Evolutionary conservation across 2,888 invertebrate genomes (phyloP), one percentile per base, ranked within the genome.

Genomic region (Synergus itoensis): DNA sequence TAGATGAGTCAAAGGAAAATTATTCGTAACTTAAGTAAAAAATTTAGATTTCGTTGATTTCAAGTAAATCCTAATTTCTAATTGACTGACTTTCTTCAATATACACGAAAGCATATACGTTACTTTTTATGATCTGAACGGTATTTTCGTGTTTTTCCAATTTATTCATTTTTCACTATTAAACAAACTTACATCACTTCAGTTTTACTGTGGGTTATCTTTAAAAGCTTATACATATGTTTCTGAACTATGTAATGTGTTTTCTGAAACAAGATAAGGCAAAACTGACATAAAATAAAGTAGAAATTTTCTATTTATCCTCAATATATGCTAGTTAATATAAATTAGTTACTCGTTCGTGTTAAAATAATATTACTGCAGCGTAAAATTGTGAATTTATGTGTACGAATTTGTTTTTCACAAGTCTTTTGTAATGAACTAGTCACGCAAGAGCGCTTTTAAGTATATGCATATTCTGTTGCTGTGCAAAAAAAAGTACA

Each of bases 341-440:
- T 28, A 3, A 28, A 28, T 28, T 18, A n/a, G 43, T 65, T 65
- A 53, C 36, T n/a, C 36, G 57, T 73, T 48, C n/a, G 53, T 73
- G 53, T 53, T n/a, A 48, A 40, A 41, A 65, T 65, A 43, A 41
- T 53, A 48, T 48, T 57, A 57, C 0, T 11, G 9, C 7, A 57
- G n/a, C 40, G 48, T 36, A 73, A 40, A 73, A 73, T 40, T 73
- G 73, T 12, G 40, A 28, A 73, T 48, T 53, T 36, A 36, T 73
- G n/a, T 73, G 11, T 67, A 43, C 12, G 43, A 53, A 73, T 40
- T 48, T n/a, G 48, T 48, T 73, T 73, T 53, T 53, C 53, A 73
- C 48, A 69, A 69, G 28, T 69, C 48, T 69, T 69, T 69, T 69
- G 69, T 69, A 69, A 69, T 69, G 16, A 69, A 48, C 48, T 69